Base-by-base conservation (phyloP, 2,113 vertebrate genomes). In the Polyodon spathula region DNA sequence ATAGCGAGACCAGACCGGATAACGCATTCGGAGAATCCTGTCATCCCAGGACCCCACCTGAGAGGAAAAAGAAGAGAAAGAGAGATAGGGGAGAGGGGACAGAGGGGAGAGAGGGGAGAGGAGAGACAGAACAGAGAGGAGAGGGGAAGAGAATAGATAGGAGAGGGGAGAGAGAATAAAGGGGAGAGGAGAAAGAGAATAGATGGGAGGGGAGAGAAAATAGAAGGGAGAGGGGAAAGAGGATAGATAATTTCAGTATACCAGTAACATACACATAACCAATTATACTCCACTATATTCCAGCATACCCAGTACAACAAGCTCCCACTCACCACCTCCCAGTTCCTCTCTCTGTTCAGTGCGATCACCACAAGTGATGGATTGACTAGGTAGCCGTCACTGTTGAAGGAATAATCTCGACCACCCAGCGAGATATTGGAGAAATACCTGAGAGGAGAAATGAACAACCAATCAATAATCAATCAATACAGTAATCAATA, bases 41-140 rank as follows among this genome's bases (percentile, higher is more conserved):
- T 90, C 92, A 64, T 97, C 93, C 94, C 94, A 97, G 77, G 88
- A 94, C 78, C 94, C 93, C 86, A 95, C 94, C 93, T 97, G 76
- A n/a, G n/a, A n/a, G n/a, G n/a, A n/a, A n/a, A n/a, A n/a, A n/a
- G n/a, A n/a, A n/a, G n/a, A n/a, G 64, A 65, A 61, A 74, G 40
- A 1, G 63, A 60, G 51, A 43, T 40, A 48, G 14, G 14, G 17
- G 14, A 27, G 17, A 1, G 40, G 43, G 8, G 27, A 9, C 37
- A 57, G 17, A 40, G 44, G 41, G n/a, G 57, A 37, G 27, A 38
- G 61, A 15, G 10, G 37, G n/a, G 48, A 10, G 37, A 16, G 27
- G 5, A 14, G 17, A 40, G 17, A n/a, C n/a, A 14, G 52, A 5
- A 56, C 14, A 42, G 17, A 12, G 17, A 8, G 9, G n/a, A 41